These are phyloP conservation scores for Neodontobutis hainanensis DNA, from an alignment of 2,113 vertebrate genomes.

Conservation along the genomic window DNA sequence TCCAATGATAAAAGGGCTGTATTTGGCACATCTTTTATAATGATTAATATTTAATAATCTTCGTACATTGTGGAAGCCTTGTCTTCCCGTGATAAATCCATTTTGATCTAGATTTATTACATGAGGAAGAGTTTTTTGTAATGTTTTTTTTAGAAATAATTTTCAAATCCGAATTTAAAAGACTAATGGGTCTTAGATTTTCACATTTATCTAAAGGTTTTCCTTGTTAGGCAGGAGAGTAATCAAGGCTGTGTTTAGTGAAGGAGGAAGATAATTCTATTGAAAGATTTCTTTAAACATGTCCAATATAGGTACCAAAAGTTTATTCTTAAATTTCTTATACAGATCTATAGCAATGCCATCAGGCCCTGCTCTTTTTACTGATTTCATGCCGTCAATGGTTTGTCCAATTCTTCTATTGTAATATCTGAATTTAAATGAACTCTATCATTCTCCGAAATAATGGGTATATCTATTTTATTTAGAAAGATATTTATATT, in stretches of 20 bases:
- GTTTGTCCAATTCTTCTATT: no score
- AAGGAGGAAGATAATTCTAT: no score
- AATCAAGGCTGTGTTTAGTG: background rate
- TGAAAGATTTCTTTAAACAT: background rate
- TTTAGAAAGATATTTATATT: no score
- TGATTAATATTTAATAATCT: background rate
- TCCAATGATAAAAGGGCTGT: background rate
- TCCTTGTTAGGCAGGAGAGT: background rate
- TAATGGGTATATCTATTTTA: no score
- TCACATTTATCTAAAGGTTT: background rate
- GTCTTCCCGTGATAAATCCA: no score
- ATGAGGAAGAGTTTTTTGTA: background rate
- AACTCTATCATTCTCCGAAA: background rate
- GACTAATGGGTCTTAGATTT: background rate
- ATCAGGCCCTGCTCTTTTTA: background rate
- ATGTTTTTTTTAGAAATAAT: background rate
- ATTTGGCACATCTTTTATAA: background rate
- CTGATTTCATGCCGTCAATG: background rate
- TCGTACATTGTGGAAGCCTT: background rate
- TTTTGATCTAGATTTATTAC: background rate
- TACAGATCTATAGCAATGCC: background rate
- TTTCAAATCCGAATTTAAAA: background rate
- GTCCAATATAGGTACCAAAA: no score
- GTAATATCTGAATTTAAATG: background rate
- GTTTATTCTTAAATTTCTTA: conserved; percentile 3